Evolutionary conservation across 2,888 invertebrate genomes (phyloP).

Genomic region (Aricia artaxerxes): DNA sequence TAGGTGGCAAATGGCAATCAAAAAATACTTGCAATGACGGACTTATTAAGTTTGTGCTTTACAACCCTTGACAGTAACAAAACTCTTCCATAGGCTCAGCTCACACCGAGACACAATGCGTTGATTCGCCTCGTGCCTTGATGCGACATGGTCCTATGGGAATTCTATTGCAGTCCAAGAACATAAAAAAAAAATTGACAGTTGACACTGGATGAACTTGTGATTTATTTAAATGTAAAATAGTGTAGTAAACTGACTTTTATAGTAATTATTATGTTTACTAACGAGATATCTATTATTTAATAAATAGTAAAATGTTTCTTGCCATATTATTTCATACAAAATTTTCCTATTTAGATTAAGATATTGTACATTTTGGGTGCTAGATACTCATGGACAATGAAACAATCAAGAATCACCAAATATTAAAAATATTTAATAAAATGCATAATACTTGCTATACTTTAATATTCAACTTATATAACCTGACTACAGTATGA

Average conservation of each 20-base stretch:
- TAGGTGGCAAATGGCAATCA: neutral
- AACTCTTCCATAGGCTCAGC: neutral
- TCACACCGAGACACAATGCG: neutral
- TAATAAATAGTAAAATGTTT: constrained; percentile 33
- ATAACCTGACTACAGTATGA: constrained; percentile 34
- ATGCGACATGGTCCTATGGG: neutral
- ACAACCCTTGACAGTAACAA: neutral
- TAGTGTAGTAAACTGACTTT: constrained; percentile 49
- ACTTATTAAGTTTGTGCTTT: neutral
- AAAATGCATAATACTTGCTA: constrained; percentile 31
- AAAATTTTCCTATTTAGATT: constrained; percentile 18
- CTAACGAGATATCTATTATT: constrained; percentile 51
- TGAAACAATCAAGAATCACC: neutral
- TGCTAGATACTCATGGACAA: neutral
- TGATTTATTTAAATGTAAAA: constrained; percentile 41
- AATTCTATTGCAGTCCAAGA: neutral
- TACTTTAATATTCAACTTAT: constrained; percentile 34
- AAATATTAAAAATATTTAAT: constrained; percentile 3
- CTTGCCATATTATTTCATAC: neutral
- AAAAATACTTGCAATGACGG: neutral
- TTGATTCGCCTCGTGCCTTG: neutral
- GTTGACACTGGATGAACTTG: constrained; percentile 49
- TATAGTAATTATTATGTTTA: constrained; percentile 49
- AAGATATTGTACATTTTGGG: neutral
- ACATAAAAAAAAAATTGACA: constrained; percentile 24